Conservation (phyloP, 2,797 vertebrate species). For the Poecilia gillii region DNA sequence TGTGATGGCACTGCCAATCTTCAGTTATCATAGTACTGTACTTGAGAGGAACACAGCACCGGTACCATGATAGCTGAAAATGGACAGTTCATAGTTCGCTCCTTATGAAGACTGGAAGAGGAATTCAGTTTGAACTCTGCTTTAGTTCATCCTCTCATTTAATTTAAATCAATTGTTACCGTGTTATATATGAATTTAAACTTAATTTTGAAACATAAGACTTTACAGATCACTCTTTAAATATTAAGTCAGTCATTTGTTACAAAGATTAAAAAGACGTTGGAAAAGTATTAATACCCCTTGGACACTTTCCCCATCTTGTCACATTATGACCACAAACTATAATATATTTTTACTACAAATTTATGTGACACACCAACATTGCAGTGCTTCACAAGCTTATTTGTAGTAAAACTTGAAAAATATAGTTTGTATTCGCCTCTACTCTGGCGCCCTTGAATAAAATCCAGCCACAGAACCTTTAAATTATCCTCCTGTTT, state of each 20-base stretch:
- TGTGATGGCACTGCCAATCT: slow-evolving; percentile 99
- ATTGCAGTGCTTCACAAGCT: not conserved
- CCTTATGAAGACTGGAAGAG: slow-evolving; percentile 6
- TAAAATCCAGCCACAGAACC: not conserved
- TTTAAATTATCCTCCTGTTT: not conserved
- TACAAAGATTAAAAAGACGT: not conserved
- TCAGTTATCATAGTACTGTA: slow-evolving; percentile 99
- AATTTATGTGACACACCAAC: not conserved
- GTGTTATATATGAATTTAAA: not conserved
- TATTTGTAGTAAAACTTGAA: not conserved
- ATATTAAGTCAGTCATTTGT: not conserved
- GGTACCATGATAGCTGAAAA: slow-evolving; percentile 99
- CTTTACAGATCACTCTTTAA: not conserved
- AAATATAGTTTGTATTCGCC: not conserved
- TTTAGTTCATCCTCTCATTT: not conserved
- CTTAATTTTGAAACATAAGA: not conserved
- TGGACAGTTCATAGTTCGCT: slow-evolving; percentile 93
- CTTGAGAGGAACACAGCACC: slow-evolving; percentile 97
- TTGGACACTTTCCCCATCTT: not conserved
- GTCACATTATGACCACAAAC: not conserved
- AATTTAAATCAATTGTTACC: not conserved
- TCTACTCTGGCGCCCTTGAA: not conserved
- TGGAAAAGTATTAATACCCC: not conserved
- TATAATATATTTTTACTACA: not conserved
- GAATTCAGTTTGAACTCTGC: not conserved